Evolutionary conservation across 53 echinoderm and acorn worm genomes (phyloP), one percentile per base, ranked within the genome.

Genomic region (Holothuria leucospilota): DNA sequence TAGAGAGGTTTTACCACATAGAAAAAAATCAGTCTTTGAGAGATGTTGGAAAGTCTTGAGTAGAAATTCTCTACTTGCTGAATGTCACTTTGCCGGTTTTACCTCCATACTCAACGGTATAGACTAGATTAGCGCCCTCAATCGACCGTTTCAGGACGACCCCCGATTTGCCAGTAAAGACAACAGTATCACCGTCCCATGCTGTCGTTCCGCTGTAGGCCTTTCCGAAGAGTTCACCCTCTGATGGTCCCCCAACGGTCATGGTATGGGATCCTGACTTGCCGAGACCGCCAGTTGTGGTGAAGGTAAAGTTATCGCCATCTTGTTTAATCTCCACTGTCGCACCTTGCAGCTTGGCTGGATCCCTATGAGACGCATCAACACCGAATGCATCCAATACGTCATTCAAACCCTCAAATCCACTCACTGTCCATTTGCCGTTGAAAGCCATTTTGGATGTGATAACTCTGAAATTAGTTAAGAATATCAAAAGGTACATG

Each of bases 291-390:
- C 87, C 84, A 8, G 52, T 79, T 59, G 78, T 85, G 14, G 51
- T 90, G 80, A 93, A 82, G 64, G 77, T 84, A 84, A 93, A 87
- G 84, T 90, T 82, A 63, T 93, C 93, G 12, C 93, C 93, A 81
- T 93, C 68, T 67, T 93, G 93, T 52, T 40, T 81, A 74, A 93
- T 90, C 30, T 59, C 88, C 29, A 90, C 81, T 15, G 65, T 66
- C 6, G 84, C 79, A 8, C 62, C 62, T 15, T 59, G 62, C 53
- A 90, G 84, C 29, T 63, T 69, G 24, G 81, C 69, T 2, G 89
- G 81, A 18, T 89, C 89, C 3, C 89, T 66, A 67, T 89, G 80
- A 26, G 85, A 85, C n/a, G 85, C 75, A 27, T 81, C 85, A 23
- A 86, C 89, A 51, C 88, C 86, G 60, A 92, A 85, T 41, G 89